phyloP scores from a whole-genome alignment of 1,140 invertebrate genomes.

The Microplitis demolitor region DNA sequence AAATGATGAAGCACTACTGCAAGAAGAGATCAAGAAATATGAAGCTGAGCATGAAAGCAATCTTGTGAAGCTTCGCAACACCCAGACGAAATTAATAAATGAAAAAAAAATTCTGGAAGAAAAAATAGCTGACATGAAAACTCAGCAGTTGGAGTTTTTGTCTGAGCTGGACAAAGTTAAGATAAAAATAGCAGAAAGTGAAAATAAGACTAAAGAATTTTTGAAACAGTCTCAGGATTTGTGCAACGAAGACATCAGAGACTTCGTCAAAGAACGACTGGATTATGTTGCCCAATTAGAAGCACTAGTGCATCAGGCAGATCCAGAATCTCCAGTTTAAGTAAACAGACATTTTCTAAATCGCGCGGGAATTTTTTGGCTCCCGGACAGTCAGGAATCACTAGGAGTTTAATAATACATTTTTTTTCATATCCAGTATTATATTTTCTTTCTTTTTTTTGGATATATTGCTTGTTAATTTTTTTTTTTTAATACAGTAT shows the following conservation, averaged over 20 bases:
- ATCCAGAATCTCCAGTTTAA: too few relatives aligned
- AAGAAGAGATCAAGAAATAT: constrained; percentile 10
- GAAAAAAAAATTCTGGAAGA: constrained; percentile 15
- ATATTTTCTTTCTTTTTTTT: too few relatives aligned
- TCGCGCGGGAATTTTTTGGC: too few relatives aligned
- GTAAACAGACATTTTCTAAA: too few relatives aligned
- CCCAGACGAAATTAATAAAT: neutral
- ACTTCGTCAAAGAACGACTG: neutral
- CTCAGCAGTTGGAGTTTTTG: neutral
- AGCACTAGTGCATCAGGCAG: too few relatives aligned
- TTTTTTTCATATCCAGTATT: too few relatives aligned
- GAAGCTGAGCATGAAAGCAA: constrained; percentile 17
- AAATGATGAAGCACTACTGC: neutral
- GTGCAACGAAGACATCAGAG: constrained; percentile 6
- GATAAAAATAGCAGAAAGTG: neutral
- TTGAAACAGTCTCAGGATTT: neutral
- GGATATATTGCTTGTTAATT: too few relatives aligned
- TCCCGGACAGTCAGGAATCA: too few relatives aligned
- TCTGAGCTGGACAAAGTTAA: neutral
- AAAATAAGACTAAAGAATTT: neutral
- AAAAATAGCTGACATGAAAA: neutral
- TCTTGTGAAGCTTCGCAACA: neutral
- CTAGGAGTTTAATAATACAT: too few relatives aligned
- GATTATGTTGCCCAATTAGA: too few relatives aligned
- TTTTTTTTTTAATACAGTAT: too few relatives aligned